Evolutionary conservation across 2,797 vertebrate species (phyloP), one percentile per base, ranked within the genome.

Genomic region (Botia kubotai): DNA sequence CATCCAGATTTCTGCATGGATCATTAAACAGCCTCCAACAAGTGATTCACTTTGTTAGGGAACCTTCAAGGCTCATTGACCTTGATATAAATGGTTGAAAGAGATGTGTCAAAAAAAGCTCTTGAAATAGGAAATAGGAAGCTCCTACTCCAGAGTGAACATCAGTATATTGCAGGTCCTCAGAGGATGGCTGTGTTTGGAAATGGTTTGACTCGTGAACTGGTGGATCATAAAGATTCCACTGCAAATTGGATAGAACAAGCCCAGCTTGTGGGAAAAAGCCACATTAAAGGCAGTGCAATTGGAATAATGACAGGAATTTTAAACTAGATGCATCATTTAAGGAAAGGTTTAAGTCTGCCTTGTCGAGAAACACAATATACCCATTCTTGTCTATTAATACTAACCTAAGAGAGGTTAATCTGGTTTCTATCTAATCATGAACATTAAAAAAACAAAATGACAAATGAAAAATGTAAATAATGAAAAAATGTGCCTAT

Each of bases 301-400:
- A 81, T 46, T 84, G 80, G 76, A 86, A 87, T 85, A 81, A 77
- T 72, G 72, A 75, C 71, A 73, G 82, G 76, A 85, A 85, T 85
- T 86, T 82, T 84, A 85, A 86, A 80, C 82, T 53, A 69, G 67
- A 82, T 73, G 67, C 75, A 80, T 82, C 52, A 76, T 85, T 84
- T 86, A 79, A 71, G 73, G 68, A 65, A 23, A 62, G 19, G 23
- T 72, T 78, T 66, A 77, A 82, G 77, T 60, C 13, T 17, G 43
- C 29, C 75, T 79, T 21, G 72, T 81, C 53, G 65, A 23, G 72
- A 81, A 82, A 79, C 53, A 69, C 70, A 4, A 33, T 62, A 43
- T 50, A 5, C 58, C 26, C 13, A 23, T 17, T 77, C 21, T 26
- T 67, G 72, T 58, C 46, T 14, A 52, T 75, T 29, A 26, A 11